A percentile compares a stretch with the other conserved stretches of the same genome.
Conservation (phyloP, 2,113 vertebrate species). For the Choloepus hoffmanni region DNA sequence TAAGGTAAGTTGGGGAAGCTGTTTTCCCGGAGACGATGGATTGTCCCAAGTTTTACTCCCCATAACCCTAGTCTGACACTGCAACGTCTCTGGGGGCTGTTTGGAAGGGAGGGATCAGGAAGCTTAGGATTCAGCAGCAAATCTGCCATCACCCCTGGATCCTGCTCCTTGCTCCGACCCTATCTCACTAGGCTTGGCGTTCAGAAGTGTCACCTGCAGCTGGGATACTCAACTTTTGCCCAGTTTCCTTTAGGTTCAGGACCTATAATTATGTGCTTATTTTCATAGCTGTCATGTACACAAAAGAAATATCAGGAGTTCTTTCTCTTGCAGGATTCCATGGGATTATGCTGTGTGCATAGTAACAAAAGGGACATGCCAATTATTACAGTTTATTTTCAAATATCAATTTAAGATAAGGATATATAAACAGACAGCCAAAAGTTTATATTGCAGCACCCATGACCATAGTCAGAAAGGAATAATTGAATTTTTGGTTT, state of each 20-base stretch:
- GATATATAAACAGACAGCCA: constrained; percentile 19
- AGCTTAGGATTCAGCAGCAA: not conserved
- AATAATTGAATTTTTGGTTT: constrained; percentile 10
- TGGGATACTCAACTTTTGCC: not conserved
- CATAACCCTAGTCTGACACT: not conserved
- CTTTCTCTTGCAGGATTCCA: not conserved
- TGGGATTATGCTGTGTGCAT: not conserved
- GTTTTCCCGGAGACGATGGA: not conserved
- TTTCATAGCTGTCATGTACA: not conserved
- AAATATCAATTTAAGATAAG: not conserved
- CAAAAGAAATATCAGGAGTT: not conserved
- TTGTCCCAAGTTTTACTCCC: not conserved
- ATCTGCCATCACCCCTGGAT: not conserved
- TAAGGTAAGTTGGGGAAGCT: not conserved
- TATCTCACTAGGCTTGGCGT: not conserved
- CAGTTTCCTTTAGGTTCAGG: not conserved
- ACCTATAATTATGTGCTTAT: not conserved
- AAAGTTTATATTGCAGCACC: not conserved
- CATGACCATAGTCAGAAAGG: not conserved
- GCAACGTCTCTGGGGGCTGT: not conserved
- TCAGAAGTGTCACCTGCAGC: not conserved
- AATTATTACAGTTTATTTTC: not conserved
- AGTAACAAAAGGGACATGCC: not conserved
- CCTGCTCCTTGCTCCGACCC: not conserved
- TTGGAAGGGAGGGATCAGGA: not conserved